Percentiles rank a stretch among this genome's conserved stretches.
Conservation (phyloP, 2,888 invertebrate genomes). For the Aphelenchoides bicaudatus region DNA sequence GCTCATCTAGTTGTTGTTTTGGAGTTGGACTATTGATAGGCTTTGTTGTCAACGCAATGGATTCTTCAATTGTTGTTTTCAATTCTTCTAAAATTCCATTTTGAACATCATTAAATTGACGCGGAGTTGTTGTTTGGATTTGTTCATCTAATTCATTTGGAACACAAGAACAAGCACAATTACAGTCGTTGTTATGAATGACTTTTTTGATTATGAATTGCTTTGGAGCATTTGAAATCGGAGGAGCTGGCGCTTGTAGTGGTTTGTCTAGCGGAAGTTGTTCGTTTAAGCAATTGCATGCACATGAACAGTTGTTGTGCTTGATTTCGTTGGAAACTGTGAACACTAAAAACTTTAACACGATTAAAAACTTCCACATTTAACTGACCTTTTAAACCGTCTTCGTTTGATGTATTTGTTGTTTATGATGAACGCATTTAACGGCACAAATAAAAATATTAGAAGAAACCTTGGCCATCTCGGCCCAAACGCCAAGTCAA, state of each 20-base stretch:
- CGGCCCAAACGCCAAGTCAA: no score
- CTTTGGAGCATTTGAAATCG: conserved; percentile 8
- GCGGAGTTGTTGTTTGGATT: no score
- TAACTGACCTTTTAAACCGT: conserved; percentile 5
- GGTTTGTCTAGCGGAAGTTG: background rate
- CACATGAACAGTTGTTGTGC: conserved; percentile 6
- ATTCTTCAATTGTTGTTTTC: conserved; percentile 9
- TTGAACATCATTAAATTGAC: no score
- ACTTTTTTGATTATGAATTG: conserved; percentile 7
- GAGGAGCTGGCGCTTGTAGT: background rate
- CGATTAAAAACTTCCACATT: background rate
- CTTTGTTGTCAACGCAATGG: no score
- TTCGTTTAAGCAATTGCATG: background rate
- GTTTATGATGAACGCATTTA: conserved; percentile 7
- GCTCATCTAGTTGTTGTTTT: no score
- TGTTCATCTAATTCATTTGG: background rate
- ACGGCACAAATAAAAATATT: background rate
- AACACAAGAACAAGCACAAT: conserved; percentile 10
- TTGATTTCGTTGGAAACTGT: conserved; percentile 11
- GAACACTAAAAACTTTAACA: conserved; percentile 4
- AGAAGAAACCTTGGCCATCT: no score
- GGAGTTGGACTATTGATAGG: no score
- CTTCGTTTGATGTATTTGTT: conserved; percentile 4
- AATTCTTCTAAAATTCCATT: background rate
- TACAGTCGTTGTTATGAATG: conserved; percentile 4